These are phyloP conservation scores for Gonocerus acuteangulatus DNA, from an alignment of 2,888 invertebrate genomes.

Conservation along the genomic window DNA sequence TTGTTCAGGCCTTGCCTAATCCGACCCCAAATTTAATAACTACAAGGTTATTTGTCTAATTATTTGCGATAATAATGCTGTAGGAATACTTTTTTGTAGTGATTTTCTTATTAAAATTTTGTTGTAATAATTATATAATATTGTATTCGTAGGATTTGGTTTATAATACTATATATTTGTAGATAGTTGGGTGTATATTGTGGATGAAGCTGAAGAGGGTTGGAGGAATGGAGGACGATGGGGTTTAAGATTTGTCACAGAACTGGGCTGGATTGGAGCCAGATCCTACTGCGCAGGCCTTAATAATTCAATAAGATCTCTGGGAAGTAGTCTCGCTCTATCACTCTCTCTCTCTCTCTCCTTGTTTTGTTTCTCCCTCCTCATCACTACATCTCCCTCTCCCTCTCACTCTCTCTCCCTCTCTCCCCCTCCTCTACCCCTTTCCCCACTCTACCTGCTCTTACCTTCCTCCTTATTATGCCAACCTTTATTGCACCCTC, in stretches of 20 bases:
- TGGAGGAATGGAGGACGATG: too few relatives aligned
- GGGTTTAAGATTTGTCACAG: slow-evolving; percentile 17
- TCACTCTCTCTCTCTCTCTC: slow-evolving; percentile 6
- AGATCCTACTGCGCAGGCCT: slow-evolving; percentile 14
- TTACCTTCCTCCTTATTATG: neutral
- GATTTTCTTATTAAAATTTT: too few relatives aligned
- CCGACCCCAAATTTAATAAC: too few relatives aligned
- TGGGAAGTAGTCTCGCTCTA: neutral
- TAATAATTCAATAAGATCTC: slow-evolving; percentile 26
- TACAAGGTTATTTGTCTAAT: too few relatives aligned
- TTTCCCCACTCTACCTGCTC: neutral
- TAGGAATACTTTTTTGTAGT: too few relatives aligned
- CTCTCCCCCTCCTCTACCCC: neutral
- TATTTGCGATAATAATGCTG: too few relatives aligned
- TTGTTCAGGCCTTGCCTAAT: too few relatives aligned
- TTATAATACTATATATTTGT: too few relatives aligned
- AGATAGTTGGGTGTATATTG: too few relatives aligned
- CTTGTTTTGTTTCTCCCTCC: neutral
- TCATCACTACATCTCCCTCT: neutral
- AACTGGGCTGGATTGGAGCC: neutral
- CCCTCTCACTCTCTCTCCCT: neutral
- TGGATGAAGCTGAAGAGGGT: too few relatives aligned
- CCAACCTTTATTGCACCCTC: neutral
- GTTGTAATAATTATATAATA: too few relatives aligned
- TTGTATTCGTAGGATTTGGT: too few relatives aligned